phyloP scores from a whole-genome alignment of 2,797 vertebrate species.

The Petrocephalus schoutedeni region DNA sequence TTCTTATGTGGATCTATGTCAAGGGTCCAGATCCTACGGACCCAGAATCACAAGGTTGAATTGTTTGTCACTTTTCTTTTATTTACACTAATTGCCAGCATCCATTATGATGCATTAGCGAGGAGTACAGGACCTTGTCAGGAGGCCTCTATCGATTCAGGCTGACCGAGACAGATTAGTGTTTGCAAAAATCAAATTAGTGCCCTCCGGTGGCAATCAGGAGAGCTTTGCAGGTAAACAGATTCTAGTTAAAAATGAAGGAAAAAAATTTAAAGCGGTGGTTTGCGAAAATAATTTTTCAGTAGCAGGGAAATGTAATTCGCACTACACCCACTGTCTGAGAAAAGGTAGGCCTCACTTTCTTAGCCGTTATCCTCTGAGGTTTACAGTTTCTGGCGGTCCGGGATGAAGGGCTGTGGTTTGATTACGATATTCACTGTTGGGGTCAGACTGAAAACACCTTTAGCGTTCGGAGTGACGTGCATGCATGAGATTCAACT shows the following conservation, averaged over 20 bases:
- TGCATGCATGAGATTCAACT: background rate
- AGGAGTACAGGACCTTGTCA: background rate
- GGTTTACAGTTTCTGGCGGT: background rate
- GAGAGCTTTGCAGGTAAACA: background rate
- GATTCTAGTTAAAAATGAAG: background rate
- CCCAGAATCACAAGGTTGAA: background rate
- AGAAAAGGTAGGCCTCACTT: background rate
- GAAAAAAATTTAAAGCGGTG: background rate
- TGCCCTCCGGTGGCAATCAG: background rate
- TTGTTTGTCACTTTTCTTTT: background rate
- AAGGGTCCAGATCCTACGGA: background rate
- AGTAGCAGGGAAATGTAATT: background rate
- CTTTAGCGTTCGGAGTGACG: background rate
- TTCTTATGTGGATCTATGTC: background rate
- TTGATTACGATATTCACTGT: background rate
- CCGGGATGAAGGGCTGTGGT: background rate
- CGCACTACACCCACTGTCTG: background rate
- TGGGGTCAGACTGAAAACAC: background rate
- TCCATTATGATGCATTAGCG: background rate
- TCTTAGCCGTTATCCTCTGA: background rate
- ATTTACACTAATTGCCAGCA: background rate
- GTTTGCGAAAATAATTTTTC: background rate
- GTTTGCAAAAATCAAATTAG: background rate
- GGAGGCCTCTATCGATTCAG: background rate
- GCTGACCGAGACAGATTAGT: background rate